phyloP scores from a whole-genome alignment of 1,140 invertebrate genomes.

The Sinonovacula constricta region DNA sequence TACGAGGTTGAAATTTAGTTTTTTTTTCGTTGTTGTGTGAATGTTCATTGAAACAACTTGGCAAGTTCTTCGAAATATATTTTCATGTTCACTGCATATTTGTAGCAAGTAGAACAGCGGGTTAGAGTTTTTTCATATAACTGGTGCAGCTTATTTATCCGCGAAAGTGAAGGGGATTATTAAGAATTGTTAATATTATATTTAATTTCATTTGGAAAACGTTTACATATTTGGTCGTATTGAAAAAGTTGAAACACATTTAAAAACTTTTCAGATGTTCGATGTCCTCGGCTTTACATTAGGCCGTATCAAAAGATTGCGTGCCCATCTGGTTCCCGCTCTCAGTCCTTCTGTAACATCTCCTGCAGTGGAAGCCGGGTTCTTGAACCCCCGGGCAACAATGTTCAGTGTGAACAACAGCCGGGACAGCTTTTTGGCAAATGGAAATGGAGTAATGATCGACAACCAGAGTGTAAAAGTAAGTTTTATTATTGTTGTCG shows the following conservation, averaged over 20 bases:
- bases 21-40: background rate
- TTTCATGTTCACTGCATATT: background rate
- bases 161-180: too few species aligned
- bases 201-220: too few species aligned
- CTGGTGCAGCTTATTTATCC: too few species aligned
- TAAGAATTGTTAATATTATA: too few species aligned
- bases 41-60: background rate
- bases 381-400: background rate
- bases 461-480: conserved; percentile 10
- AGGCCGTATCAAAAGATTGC: conserved; percentile 5
- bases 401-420: conserved; percentile 1
- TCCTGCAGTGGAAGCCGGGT: conserved; percentile 12
- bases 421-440: background rate
- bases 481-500: too few species aligned
- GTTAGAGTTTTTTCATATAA: too few species aligned
- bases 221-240: too few species aligned
- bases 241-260: too few species aligned
- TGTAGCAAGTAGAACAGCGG: background rate
- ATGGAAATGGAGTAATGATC: conserved; percentile 14
- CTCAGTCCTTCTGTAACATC: background rate
- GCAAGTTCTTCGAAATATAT: background rate
- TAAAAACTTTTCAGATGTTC: conserved; percentile 23
- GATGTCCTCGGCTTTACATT: conserved; percentile 16
- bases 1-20: conserved; percentile 4
- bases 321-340: conserved; percentile 6